phyloP scores from a whole-genome alignment of 2,113 vertebrate genomes.

The Menura novaehollandiae region DNA sequence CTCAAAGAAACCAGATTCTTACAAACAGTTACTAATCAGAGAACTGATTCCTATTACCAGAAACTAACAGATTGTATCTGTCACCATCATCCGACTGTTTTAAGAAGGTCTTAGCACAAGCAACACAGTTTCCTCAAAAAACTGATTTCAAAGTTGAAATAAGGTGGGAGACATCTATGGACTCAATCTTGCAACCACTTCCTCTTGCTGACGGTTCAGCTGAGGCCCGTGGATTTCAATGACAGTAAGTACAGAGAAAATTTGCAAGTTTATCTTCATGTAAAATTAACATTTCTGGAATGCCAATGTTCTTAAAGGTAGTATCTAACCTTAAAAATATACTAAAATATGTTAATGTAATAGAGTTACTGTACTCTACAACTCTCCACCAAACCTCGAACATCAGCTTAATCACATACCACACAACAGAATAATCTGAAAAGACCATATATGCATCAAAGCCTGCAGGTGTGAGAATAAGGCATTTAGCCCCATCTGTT shows the following conservation, averaged over 20 bases:
- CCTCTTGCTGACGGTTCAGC: background rate
- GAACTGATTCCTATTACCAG: background rate
- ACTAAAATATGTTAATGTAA: background rate
- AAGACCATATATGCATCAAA: background rate
- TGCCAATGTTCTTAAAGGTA: background rate
- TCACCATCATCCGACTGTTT: background rate
- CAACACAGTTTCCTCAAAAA: background rate
- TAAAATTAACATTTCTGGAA: constrained; percentile 10
- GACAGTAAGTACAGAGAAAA: background rate
- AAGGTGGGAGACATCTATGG: background rate
- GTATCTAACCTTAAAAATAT: background rate
- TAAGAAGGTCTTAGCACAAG: background rate
- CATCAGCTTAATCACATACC: background rate
- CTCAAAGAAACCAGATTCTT: background rate
- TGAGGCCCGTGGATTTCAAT: background rate
- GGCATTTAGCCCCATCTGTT: background rate
- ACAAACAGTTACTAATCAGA: background rate
- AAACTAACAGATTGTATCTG: background rate
- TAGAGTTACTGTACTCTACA: background rate
- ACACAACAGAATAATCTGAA: background rate
- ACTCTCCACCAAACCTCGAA: constrained; percentile 11
- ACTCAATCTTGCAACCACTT: background rate
- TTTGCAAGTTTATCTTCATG: background rate
- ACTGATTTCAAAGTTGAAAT: background rate
- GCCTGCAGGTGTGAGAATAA: constrained; percentile 27